phyloP scores from a whole-genome alignment of 2,888 invertebrate genomes.

The Invenusta paracnida region DNA sequence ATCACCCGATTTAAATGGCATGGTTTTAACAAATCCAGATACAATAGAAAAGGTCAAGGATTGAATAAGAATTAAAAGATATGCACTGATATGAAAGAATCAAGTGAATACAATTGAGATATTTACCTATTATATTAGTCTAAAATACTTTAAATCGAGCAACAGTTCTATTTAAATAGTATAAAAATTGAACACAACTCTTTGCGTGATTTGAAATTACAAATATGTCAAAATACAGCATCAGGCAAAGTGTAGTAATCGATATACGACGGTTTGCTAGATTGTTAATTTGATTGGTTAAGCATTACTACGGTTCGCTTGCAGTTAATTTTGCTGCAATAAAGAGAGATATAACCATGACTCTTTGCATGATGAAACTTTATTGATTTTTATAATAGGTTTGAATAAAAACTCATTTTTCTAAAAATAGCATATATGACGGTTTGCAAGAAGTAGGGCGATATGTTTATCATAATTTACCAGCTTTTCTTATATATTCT shows the following conservation, averaged over 20 bases:
- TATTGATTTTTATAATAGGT: not conserved
- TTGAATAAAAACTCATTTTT: not conserved
- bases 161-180: no score
- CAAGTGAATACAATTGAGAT: no score
- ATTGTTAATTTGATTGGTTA: not conserved
- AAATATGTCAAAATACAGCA: not conserved
- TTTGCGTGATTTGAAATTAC: not conserved
- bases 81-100: no score
- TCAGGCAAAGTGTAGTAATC: not conserved
- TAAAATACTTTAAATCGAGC: no score
- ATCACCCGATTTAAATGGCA: no score
- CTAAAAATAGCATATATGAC: not conserved
- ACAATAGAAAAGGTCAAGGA: no score
- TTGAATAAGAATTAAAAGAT: no score
- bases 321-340: not conserved
- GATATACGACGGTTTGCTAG: not conserved
- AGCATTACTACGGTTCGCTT: not conserved
- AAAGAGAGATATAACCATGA: not conserved
- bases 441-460: not conserved
- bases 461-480: no score
- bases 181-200: no score
- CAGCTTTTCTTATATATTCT: no score
- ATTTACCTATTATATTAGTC: no score
- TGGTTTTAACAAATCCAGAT: no score
- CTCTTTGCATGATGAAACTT: not conserved